Evolutionary conservation across 2,888 invertebrate species (phyloP).

Genomic region (Meganola albula): DNA sequence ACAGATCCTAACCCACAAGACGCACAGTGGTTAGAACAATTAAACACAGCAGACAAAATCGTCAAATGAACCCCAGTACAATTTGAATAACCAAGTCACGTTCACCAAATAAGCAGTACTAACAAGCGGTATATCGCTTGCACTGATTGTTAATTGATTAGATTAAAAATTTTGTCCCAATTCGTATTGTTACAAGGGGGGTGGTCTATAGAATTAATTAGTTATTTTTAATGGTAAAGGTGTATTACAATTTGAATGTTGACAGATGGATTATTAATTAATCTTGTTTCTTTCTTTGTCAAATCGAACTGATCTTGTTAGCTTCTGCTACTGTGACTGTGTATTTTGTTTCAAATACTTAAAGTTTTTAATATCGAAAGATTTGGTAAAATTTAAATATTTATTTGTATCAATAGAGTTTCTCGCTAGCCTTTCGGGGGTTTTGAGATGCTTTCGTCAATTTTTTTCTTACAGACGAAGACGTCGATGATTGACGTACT

Average conservation of each 20-base stretch:
- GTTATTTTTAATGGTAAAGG: slow-evolving; percentile 54
- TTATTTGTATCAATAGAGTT: too few relatives aligned
- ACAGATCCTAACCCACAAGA: slow-evolving; percentile 20
- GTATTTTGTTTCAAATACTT: too few relatives aligned
- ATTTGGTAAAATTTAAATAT: too few relatives aligned
- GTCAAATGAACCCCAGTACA: slow-evolving; percentile 59
- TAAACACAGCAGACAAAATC: slow-evolving; percentile 60
- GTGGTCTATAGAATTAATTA: slow-evolving; percentile 55
- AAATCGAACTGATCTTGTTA: slow-evolving; percentile 18
- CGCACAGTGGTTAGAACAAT: slow-evolving; percentile 54
- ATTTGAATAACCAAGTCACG: slow-evolving; percentile 74
- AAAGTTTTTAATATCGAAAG: too few relatives aligned
- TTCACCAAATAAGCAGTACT: slow-evolving; percentile 72
- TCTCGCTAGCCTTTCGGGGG: too few relatives aligned
- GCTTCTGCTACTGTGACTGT: slow-evolving; percentile 23
- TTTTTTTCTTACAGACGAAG: too few relatives aligned
- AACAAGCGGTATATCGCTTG: slow-evolving; percentile 76
- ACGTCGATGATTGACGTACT: too few relatives aligned
- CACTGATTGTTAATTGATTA: slow-evolving; percentile 79
- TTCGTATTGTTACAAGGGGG: slow-evolving; percentile 66
- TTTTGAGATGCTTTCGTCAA: too few relatives aligned
- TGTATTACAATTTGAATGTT: slow-evolving; percentile 67
- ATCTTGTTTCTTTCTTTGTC: slow-evolving; percentile 29
- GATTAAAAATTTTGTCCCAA: slow-evolving; percentile 74
- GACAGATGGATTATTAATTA: slow-evolving; percentile 44